Evolutionary conservation across 2,888 invertebrate genomes (phyloP), one percentile per base, ranked within the genome.

Genomic region (Nemotelus pantherinus): DNA sequence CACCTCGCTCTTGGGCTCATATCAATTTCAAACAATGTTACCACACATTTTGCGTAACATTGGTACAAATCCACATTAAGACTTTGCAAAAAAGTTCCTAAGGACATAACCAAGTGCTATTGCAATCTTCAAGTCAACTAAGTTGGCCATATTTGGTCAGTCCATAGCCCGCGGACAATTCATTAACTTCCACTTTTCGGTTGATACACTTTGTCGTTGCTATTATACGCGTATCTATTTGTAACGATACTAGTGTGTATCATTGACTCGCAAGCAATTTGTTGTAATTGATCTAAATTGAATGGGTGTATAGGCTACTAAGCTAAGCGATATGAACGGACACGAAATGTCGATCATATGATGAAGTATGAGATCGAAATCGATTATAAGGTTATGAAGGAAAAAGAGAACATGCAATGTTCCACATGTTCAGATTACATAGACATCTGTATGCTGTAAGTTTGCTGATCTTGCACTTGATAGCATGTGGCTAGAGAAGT

Each of bases 261-360:
- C 57, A 57, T 4, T 58, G 58, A 7, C 47, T 57, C 47, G 72
- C 60, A 55, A 57, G 45, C 60, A 72, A 58, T 72, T 57, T 60
- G 72, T 72, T 72, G 72, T 72, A 72, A 72, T 72, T 72, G 72
- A 72, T 72, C 72, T 58, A 72, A 72, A 72, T 72, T 72, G 72
- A 72, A 58, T 47, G 47, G 72, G 58, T 72, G 70, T 70, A 70
- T n/a, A 41, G 70, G 55, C 55, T 70, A 55, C 70, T 41, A 53
- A 7, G 10, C 53, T 25, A 70, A 55, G 55, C 70, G 70, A 70
- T 70, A 55, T 70, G 70, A 70, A 25, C 41, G 55, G 55, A 70
- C 70, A 70, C 70, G 70, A 70, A 55, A 70, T 55, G 70, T 70
- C 70, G 70, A 70, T 70, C 43, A 41, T 10, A 43, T 41, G 70